These are phyloP conservation scores for Pogonomyrmex californicus DNA, from an alignment of 1,140 invertebrate species.

Conservation along the genomic window DNA sequence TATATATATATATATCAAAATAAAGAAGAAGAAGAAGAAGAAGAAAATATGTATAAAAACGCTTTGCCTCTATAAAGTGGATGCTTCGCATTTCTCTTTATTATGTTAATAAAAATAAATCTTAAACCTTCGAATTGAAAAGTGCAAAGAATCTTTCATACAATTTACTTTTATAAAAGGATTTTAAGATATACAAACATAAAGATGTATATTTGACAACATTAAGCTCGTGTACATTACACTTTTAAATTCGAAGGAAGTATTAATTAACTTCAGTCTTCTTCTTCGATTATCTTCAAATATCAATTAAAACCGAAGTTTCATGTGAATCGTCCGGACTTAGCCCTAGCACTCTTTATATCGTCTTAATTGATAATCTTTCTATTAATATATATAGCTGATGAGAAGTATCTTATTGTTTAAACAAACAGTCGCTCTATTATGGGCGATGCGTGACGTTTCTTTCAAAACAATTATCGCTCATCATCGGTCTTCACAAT, in stretches of 20 bases:
- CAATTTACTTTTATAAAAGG: neutral
- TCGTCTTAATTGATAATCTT: neutral
- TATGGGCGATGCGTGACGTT: constrained; percentile 34
- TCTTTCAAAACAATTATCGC: constrained; percentile 16
- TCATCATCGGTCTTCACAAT: neutral
- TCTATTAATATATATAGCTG: neutral
- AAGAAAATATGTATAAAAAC: constrained; percentile 28
- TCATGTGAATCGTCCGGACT: neutral
- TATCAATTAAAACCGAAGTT: constrained; percentile 18
- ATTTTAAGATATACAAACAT: neutral
- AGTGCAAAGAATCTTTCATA: neutral
- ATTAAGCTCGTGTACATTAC: neutral
- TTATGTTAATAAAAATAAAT: constrained; percentile 14
- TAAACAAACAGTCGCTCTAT: constrained; percentile 19
- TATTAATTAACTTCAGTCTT: constrained; percentile 25
- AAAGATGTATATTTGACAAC: neutral
- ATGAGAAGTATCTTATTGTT: constrained; percentile 38
- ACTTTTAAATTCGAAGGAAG: constrained; percentile 4
- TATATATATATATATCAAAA: too few relatives aligned
- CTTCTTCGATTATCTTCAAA: constrained; percentile 38
- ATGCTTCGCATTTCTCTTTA: neutral
- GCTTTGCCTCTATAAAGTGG: neutral
- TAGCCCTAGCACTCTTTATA: constrained; percentile 14
- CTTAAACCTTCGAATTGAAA: constrained; percentile 3
- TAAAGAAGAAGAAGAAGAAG: constrained; percentile 41